These are phyloP conservation scores for Biston stratarius DNA, from an alignment of 2,888 invertebrate species.

Conservation along the genomic window DNA sequence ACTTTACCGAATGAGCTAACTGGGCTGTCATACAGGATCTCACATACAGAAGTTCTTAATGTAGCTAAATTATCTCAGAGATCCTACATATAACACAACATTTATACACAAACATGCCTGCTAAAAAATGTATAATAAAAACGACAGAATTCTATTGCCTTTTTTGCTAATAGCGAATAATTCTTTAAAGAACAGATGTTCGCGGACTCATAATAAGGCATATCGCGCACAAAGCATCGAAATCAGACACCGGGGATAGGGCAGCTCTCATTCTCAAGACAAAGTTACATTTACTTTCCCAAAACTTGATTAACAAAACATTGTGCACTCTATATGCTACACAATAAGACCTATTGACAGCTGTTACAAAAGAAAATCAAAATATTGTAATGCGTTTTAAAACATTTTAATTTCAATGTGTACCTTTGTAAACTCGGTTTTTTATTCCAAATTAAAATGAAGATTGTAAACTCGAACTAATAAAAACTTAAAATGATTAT, in stretches of 20 bases:
- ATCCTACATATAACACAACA: slow-evolving; percentile 23
- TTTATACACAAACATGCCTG: slow-evolving; percentile 44
- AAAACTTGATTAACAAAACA: slow-evolving; percentile 54
- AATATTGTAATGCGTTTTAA: slow-evolving; percentile 57
- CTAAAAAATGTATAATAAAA: slow-evolving; percentile 50
- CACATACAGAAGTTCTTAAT: too few species aligned
- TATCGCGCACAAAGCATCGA: slow-evolving; percentile 84
- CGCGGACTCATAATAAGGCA: slow-evolving; percentile 83
- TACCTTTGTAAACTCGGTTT: slow-evolving; percentile 71
- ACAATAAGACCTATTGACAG: slow-evolving; percentile 42
- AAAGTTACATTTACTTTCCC: slow-evolving; percentile 61
- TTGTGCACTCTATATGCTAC: slow-evolving; percentile 51
- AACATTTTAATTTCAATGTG: slow-evolving; percentile 81
- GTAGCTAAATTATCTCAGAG: background rate
- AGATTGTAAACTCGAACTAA: slow-evolving; percentile 41
- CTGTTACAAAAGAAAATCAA: slow-evolving; percentile 36
- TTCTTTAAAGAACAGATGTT: slow-evolving; percentile 81
- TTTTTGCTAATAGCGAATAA: slow-evolving; percentile 79
- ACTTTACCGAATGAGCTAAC: too few species aligned
- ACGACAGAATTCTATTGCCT: slow-evolving; percentile 64
- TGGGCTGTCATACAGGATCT: too few species aligned
- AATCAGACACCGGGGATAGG: slow-evolving; percentile 85
- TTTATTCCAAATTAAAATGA: slow-evolving; percentile 60
- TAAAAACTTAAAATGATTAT: slow-evolving; percentile 40
- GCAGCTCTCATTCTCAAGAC: slow-evolving; percentile 72